These are phyloP conservation scores for Drosophila santomea DNA, from an alignment of 1,140 invertebrate species.

Conservation along the genomic window DNA sequence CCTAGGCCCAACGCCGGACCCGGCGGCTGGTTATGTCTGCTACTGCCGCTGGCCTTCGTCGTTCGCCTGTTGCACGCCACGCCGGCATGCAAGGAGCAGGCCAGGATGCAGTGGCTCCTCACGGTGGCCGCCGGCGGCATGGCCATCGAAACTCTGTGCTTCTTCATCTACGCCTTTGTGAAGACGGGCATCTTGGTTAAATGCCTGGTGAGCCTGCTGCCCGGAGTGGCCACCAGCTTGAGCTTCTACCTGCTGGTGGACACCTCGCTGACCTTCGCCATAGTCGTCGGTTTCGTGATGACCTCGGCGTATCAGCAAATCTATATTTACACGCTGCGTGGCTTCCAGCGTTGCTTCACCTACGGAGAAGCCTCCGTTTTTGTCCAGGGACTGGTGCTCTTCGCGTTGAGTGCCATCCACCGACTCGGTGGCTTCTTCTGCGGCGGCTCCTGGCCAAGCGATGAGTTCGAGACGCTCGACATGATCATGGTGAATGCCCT, in stretches of 20 bases:
- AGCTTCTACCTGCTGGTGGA: constrained; percentile 35
- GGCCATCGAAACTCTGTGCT: constrained; percentile 63
- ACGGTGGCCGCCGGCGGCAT: constrained; percentile 63
- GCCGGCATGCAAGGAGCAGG: constrained; percentile 15
- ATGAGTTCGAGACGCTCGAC: constrained; percentile 86
- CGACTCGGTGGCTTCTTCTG: constrained; percentile 23
- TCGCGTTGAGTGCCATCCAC: constrained; percentile 85
- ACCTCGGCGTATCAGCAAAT: constrained; percentile 86
- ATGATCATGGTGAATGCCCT: constrained; percentile 87
- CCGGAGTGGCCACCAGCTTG: constrained; percentile 36
- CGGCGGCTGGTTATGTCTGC: constrained; percentile 69
- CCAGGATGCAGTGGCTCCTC: constrained; percentile 51
- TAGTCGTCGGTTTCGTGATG: constrained; percentile 85
- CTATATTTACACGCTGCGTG: constrained; percentile 85
- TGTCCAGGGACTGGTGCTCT: constrained; percentile 87
- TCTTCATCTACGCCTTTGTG: constrained; percentile 42
- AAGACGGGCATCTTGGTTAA: constrained; percentile 34
- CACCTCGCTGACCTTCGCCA: constrained; percentile 85
- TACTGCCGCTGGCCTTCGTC: constrained; percentile 66
- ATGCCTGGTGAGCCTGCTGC: constrained; percentile 56
- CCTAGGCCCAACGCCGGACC: constrained; percentile 48
- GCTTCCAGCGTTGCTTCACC: constrained; percentile 87
- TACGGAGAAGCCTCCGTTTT: constrained; percentile 88
- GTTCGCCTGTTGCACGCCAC: constrained; percentile 42
- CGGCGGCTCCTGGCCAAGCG: background rate